These are phyloP conservation scores for Pristionchus fissidentatus DNA, from an alignment of 2,888 invertebrate species.

Conservation along the genomic window DNA sequence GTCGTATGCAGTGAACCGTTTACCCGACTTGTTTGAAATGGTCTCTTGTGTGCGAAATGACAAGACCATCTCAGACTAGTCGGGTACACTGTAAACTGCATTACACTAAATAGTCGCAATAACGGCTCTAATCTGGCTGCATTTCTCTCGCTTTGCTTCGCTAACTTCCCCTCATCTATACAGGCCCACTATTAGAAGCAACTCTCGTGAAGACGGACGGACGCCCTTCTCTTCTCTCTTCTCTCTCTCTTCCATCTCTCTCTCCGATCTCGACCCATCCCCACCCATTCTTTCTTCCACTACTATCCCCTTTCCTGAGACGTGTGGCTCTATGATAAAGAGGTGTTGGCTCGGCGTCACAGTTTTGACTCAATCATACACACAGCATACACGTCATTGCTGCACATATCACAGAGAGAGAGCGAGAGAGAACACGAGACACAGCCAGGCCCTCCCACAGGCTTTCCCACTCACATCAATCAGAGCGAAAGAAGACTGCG, in stretches of 20 bases:
- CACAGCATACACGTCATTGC: background rate
- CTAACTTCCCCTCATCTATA: background rate
- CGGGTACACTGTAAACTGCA: background rate
- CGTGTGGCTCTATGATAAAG: constrained; percentile 45
- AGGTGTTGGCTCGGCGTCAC: background rate
- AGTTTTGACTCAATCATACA: no score
- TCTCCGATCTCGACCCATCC: background rate
- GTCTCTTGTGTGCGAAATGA: no score
- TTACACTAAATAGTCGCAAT: background rate
- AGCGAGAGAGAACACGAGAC: background rate
- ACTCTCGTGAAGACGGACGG: background rate
- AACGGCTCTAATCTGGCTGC: background rate
- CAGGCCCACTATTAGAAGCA: constrained; percentile 33
- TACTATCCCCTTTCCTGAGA: constrained; percentile 4
- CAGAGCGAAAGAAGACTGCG: background rate
- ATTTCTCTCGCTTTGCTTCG: background rate
- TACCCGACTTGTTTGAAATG: no score
- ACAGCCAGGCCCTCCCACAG: constrained; percentile 4
- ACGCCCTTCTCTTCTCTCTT: background rate
- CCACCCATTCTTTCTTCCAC: background rate
- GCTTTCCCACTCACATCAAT: background rate
- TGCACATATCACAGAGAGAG: background rate
- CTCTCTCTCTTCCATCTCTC: background rate
- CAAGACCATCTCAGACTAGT: no score
- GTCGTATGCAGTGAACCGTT: no score